A percentile compares a stretch with the other conserved stretches of the same genome.
phyloP scores from a whole-genome alignment of 2,113 vertebrate genomes.

The Chrysemys picta region DNA sequence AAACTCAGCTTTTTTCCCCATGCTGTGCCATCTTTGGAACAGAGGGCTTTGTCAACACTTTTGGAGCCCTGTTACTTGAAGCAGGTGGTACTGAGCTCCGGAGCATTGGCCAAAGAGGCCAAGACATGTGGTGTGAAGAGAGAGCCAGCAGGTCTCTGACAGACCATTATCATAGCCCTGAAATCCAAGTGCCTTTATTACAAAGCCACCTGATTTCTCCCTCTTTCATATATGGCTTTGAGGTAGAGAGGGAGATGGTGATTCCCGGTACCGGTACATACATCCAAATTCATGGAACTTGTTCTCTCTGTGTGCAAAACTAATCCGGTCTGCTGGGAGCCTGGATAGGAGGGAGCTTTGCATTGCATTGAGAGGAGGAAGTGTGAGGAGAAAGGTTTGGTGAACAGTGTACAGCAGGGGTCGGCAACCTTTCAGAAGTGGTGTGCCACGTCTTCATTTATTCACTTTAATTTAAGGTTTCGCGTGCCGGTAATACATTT shows the following conservation, averaged over 20 bases:
- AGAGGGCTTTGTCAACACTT: not conserved
- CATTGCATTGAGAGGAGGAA: not conserved
- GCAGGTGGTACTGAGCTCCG: not conserved
- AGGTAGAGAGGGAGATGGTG: not conserved
- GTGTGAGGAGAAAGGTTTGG: not conserved
- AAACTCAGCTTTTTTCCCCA: not conserved
- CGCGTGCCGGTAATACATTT: too few species aligned
- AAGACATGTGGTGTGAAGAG: not conserved
- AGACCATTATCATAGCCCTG: not conserved
- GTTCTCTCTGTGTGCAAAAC: not conserved
- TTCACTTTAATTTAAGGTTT: too few species aligned
- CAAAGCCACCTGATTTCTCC: not conserved
- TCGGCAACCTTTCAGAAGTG: too few species aligned
- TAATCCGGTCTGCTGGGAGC: not conserved
- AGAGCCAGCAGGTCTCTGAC: not conserved
- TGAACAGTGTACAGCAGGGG: not conserved
- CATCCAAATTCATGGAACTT: not conserved
- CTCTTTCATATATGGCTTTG: not conserved
- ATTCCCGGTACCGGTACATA: not conserved
- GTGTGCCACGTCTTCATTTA: too few species aligned
- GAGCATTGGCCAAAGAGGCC: not conserved
- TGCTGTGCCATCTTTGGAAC: not conserved
- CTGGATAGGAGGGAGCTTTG: not conserved
- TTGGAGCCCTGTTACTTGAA: not conserved
- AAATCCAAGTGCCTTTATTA: not conserved